Evolutionary conservation across 2,888 invertebrate genomes (phyloP).

Genomic region (Argynnis bischoffii): DNA sequence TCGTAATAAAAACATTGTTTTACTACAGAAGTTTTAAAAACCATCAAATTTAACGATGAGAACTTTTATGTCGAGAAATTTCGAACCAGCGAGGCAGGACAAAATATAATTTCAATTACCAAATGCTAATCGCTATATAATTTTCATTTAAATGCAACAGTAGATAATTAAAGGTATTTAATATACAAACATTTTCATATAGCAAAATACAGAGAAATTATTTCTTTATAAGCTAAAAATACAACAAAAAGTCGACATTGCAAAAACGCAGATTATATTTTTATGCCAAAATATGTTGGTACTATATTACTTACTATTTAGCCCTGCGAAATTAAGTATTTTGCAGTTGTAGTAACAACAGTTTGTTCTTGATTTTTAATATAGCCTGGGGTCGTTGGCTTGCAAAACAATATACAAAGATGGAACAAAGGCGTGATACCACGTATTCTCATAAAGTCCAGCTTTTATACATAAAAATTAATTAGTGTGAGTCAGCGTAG

Average conservation of each 20-base stretch:
- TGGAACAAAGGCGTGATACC: slow-evolving; percentile 36
- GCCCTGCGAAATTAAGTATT: slow-evolving; percentile 28
- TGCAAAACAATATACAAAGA: slow-evolving; percentile 36
- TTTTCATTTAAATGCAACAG: slow-evolving; percentile 45
- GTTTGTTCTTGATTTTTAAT: slow-evolving; percentile 39
- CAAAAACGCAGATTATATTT: not conserved
- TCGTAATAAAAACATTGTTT: slow-evolving; percentile 32
- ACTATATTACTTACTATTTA: not conserved
- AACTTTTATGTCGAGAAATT: slow-evolving; percentile 29
- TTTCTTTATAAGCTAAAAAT: not conserved
- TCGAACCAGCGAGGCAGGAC: slow-evolving; percentile 34
- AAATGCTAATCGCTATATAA: slow-evolving; percentile 46
- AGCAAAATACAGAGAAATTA: slow-evolving; percentile 5
- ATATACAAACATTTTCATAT: slow-evolving; percentile 29
- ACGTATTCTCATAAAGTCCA: slow-evolving; percentile 38
- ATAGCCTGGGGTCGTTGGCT: slow-evolving; percentile 37
- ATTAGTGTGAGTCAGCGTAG: slow-evolving; percentile 53
- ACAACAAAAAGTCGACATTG: not conserved
- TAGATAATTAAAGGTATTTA: slow-evolving; percentile 8
- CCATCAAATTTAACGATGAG: slow-evolving; percentile 30
- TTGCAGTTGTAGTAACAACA: slow-evolving; percentile 16
- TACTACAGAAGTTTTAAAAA: slow-evolving; percentile 33
- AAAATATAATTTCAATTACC: slow-evolving; percentile 45
- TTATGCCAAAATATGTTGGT: not conserved
- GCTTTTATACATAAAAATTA: slow-evolving; percentile 45